A percentile compares a stretch with the other conserved stretches of the same genome.
phyloP scores from a whole-genome alignment of 30 jellyfish, hydroid and myxozoan genomes.

The Aurelia aurita region DNA sequence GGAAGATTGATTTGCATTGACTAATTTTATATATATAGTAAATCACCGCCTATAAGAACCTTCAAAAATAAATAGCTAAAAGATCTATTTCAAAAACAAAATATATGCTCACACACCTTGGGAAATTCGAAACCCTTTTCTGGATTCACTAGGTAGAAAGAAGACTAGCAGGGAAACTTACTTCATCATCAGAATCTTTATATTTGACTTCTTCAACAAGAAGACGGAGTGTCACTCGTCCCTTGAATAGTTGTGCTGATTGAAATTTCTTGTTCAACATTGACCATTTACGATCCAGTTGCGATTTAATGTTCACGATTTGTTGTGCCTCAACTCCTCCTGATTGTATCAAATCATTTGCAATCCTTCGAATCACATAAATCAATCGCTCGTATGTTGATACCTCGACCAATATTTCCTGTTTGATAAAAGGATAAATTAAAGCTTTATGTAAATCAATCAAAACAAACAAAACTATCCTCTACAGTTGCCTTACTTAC shows the following conservation, averaged over 20 bases:
- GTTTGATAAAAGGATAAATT: neutral
- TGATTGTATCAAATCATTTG: conserved; percentile 75
- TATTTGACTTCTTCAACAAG: conserved; percentile 73
- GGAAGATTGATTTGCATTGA: neutral
- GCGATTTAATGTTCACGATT: conserved; percentile 46
- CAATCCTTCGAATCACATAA: conserved; percentile 66
- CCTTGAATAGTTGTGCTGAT: conserved; percentile 48
- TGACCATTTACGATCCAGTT: conserved; percentile 77
- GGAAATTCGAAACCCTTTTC: no score
- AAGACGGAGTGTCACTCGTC: conserved; percentile 63
- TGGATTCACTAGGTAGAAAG: no score
- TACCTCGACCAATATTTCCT: conserved; percentile 77
- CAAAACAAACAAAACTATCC: no score
- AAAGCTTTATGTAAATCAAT: no score
- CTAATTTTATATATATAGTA: no score
- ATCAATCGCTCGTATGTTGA: conserved; percentile 63
- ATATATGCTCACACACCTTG: no score
- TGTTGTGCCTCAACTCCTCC: conserved; percentile 68
- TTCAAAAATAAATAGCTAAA: no score
- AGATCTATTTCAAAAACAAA: no score
- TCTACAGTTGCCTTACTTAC: no score
- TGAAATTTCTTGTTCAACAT: conserved; percentile 48
- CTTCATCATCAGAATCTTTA: conserved; percentile 69
- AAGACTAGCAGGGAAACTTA: neutral
- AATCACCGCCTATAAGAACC: no score